Conservation (phyloP, 2,113 vertebrate genomes). For the Morone chrysops region DNA sequence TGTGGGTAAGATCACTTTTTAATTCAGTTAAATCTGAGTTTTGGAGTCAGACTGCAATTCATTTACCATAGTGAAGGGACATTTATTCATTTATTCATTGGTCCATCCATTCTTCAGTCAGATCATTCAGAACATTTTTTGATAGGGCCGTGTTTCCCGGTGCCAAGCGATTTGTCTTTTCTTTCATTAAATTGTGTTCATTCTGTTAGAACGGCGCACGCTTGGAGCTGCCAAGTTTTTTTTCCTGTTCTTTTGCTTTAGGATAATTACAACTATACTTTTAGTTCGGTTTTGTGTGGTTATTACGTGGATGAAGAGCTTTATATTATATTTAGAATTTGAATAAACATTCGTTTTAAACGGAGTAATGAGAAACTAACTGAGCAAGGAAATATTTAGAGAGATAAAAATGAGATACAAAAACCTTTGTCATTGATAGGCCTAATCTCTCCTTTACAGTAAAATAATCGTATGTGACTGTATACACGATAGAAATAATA, state of each 20-base stretch:
- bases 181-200: conserved; percentile 54
- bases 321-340: neutral
- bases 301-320: neutral
- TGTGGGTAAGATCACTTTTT: conserved; percentile 20
- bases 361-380: neutral
- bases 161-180: conserved; percentile 69
- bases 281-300: neutral
- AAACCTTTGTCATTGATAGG: neutral
- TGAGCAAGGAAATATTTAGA: neutral
- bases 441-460: neutral
- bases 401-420: neutral
- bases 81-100: conserved; percentile 65
- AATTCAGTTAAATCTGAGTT: conserved; percentile 55
- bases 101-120: conserved; percentile 66
- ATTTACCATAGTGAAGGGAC: conserved; percentile 39
- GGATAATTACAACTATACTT: conserved; percentile 35
- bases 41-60: conserved; percentile 18
- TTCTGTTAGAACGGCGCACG: conserved; percentile 23
- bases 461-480: neutral
- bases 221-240: conserved; percentile 43
- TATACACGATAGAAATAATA: neutral
- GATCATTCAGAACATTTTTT: conserved; percentile 45
- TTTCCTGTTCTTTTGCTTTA: neutral
- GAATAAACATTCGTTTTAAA: conserved; percentile 7
- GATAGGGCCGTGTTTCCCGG: conserved; percentile 53